These are phyloP conservation scores for Danaus melanippus DNA, from an alignment of 1,140 invertebrate genomes.

Conservation along the genomic window DNA sequence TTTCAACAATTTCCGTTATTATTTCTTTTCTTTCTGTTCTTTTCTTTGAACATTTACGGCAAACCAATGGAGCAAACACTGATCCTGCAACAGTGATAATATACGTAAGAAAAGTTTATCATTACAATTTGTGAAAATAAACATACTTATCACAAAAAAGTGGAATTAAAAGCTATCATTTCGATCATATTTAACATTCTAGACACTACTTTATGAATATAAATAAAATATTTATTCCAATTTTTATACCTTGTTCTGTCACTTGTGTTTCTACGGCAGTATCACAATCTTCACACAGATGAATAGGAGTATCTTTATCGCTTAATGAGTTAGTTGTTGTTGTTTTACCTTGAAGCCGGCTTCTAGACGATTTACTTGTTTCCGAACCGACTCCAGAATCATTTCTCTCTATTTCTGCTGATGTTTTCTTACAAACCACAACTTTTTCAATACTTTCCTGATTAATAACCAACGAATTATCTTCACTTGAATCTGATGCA, in stretches of 20 bases:
- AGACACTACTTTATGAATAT: too few relatives aligned
- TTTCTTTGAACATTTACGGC: slow-evolving; percentile 89
- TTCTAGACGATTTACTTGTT: slow-evolving; percentile 89
- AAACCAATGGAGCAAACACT: slow-evolving; percentile 84
- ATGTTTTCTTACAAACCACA: slow-evolving; percentile 69
- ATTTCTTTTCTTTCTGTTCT: slow-evolving; percentile 93
- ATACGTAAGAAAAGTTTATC: too few relatives aligned
- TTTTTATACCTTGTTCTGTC: slow-evolving; percentile 74
- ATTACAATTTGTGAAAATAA: too few relatives aligned
- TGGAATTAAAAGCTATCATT: slow-evolving; percentile 9
- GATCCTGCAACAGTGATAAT: slow-evolving; percentile 66
- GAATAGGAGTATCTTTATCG: slow-evolving; percentile 69
- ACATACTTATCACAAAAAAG: too few relatives aligned
- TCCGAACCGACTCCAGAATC: slow-evolving; percentile 95
- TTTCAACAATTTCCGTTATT: slow-evolving; percentile 95
- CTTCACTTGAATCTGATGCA: slow-evolving; percentile 79
- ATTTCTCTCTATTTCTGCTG: slow-evolving; percentile 86
- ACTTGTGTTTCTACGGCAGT: slow-evolving; percentile 78
- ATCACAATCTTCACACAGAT: slow-evolving; percentile 85
- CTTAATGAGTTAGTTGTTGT: slow-evolving; percentile 54
- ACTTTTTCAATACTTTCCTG: slow-evolving; percentile 71
- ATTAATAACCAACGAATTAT: slow-evolving; percentile 76
- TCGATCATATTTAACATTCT: too few relatives aligned
- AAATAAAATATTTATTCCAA: too few relatives aligned
- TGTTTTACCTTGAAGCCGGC: slow-evolving; percentile 76